These are phyloP conservation scores for Holothuria leucospilota DNA, from an alignment of 53 echinoderm and acorn worm species.

Conservation along the genomic window DNA sequence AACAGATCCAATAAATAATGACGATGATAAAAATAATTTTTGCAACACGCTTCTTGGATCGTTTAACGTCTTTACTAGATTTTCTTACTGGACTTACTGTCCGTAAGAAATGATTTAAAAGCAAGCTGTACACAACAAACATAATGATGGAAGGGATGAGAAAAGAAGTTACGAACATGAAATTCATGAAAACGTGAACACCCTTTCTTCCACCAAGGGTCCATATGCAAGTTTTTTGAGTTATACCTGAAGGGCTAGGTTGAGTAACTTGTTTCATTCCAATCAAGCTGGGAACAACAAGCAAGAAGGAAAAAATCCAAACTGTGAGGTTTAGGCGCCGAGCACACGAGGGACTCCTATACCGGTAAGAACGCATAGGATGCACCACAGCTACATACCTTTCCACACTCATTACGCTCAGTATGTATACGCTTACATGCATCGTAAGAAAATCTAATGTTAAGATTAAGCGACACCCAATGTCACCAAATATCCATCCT, in stretches of 20 bases:
- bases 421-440: conserved; percentile 62
- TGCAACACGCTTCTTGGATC: conserved; percentile 62
- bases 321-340: conserved; percentile 44
- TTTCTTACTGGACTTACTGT: conserved; percentile 56
- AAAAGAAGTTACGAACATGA: conserved; percentile 62
- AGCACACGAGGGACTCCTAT: conserved; percentile 67
- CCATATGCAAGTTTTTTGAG: conserved; percentile 54
- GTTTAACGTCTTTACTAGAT: conserved; percentile 51
- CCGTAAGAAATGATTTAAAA: conserved; percentile 65
- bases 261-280: conserved; percentile 42
- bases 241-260: neutral
- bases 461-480: conserved; percentile 66
- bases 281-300: conserved; percentile 53
- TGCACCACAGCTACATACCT: conserved; percentile 74
- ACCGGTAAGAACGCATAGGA: conserved; percentile 72
- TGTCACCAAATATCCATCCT: conserved; percentile 73
- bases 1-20: conserved; percentile 72
- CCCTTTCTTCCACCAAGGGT: conserved; percentile 38
- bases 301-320: conserved; percentile 60
- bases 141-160: conserved; percentile 69
- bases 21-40: conserved; percentile 77
- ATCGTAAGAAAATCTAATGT: conserved; percentile 64
- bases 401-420: conserved; percentile 74
- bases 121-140: conserved; percentile 50
- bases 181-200: conserved; percentile 49